Conservation (phyloP, 2,888 invertebrate genomes). For the Apotomis turbidana region DNA sequence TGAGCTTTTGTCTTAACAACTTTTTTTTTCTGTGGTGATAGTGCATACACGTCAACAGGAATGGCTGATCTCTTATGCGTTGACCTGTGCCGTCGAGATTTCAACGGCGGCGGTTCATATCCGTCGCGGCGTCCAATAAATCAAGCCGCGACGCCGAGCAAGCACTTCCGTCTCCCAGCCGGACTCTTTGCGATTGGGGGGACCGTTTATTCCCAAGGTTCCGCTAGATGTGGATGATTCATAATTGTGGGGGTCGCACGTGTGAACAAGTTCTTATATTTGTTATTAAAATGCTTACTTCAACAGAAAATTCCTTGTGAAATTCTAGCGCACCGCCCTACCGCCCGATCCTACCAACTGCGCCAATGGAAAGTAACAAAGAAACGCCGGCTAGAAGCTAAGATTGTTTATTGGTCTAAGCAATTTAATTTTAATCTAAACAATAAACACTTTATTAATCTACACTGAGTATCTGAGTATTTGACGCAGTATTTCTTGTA, state of each 20-base stretch:
- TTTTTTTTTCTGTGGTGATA: too few species aligned
- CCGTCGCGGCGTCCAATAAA: constrained; percentile 56
- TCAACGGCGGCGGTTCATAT: constrained; percentile 53
- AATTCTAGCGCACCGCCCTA: not conserved
- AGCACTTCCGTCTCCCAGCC: constrained; percentile 61
- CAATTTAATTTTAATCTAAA: too few species aligned
- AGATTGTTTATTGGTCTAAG: too few species aligned
- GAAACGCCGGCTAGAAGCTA: too few species aligned
- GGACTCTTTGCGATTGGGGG: constrained; percentile 52
- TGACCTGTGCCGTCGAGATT: constrained; percentile 48
- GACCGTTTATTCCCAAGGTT: constrained; percentile 28
- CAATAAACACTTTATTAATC: too few species aligned
- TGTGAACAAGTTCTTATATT: not conserved
- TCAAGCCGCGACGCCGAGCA: constrained; percentile 56
- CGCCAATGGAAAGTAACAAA: too few species aligned
- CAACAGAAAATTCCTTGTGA: not conserved
- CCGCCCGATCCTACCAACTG: too few species aligned
- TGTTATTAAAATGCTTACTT: not conserved
- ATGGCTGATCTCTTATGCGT: constrained; percentile 9
- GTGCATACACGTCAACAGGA: too few species aligned
- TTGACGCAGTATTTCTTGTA: too few species aligned
- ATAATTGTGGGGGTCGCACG: constrained; percentile 10
- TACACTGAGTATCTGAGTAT: too few species aligned
- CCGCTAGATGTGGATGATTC: constrained; percentile 13
- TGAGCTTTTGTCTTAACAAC: too few species aligned